These are phyloP conservation scores for Eledona agricola DNA, from an alignment of 2,888 invertebrate genomes.

Conservation along the genomic window DNA sequence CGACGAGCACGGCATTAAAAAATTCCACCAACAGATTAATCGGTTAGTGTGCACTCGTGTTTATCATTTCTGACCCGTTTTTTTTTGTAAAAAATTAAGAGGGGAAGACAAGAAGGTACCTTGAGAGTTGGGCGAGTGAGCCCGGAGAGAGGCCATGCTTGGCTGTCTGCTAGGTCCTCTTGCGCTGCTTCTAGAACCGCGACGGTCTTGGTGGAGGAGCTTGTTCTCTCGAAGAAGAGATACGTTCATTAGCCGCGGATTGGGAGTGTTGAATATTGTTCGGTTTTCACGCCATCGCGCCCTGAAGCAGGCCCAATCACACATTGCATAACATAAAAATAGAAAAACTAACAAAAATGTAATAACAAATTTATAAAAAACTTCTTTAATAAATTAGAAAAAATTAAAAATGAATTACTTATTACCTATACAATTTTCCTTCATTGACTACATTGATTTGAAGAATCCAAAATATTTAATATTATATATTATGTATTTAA, in stretches of 20 bases:
- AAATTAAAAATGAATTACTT: too few species aligned
- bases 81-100: constrained; percentile 5
- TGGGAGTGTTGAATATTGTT: constrained; percentile 93
- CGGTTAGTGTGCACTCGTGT: background rate
- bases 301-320: too few species aligned
- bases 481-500: too few species aligned
- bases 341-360: too few species aligned
- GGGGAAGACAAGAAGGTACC: constrained; percentile 63
- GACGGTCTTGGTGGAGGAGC: constrained; percentile 78
- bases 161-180: constrained; percentile 85
- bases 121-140: constrained; percentile 79
- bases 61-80: background rate
- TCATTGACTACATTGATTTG: too few species aligned
- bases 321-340: too few species aligned
- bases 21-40: constrained; percentile 28
- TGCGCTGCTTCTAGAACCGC: constrained; percentile 81
- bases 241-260: constrained; percentile 92
- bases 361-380: too few species aligned
- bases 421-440: too few species aligned
- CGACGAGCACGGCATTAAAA: constrained; percentile 36
- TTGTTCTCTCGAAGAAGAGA: constrained; percentile 84
- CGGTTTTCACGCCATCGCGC: constrained; percentile 92
- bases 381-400: too few species aligned
- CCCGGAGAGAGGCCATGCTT: constrained; percentile 84
- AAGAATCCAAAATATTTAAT: too few species aligned